Conservation (phyloP, 2,113 vertebrate species). For the Todiramphus chloris region DNA sequence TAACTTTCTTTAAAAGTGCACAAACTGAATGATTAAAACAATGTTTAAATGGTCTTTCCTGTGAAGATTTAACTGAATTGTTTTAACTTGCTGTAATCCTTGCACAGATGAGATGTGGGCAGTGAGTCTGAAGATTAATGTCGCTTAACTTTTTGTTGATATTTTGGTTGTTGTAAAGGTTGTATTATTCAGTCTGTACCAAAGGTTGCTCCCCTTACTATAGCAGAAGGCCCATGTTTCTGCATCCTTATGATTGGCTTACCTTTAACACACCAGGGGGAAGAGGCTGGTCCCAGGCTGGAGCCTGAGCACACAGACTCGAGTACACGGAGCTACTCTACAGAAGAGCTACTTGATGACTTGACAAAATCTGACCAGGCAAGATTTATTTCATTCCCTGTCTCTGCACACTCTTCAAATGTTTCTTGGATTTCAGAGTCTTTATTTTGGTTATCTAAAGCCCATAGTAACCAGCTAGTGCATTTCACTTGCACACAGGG, state of each 20-base stretch:
- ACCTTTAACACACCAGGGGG: constrained; percentile 66
- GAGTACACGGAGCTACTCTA: constrained; percentile 55
- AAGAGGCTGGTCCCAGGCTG: constrained; percentile 70
- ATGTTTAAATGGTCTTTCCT: neutral
- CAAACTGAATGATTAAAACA: fast-evolving
- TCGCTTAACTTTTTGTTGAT: neutral
- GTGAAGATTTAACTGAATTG: neutral
- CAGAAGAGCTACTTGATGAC: constrained; percentile 70
- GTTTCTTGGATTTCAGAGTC: neutral
- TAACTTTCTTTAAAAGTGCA: neutral
- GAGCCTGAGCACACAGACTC: constrained; percentile 69
- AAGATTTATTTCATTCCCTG: constrained; percentile 52
- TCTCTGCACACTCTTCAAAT: neutral
- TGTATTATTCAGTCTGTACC: neutral
- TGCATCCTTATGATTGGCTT: neutral
- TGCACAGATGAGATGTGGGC: neutral
- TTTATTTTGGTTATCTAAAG: neutral
- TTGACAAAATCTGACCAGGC: constrained; percentile 69
- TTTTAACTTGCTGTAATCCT: neutral
- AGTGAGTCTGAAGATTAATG: neutral
- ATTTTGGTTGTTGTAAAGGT: neutral
- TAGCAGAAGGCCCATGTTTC: neutral
- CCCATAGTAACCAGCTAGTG: neutral
- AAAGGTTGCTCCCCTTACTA: neutral
- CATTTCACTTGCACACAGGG: neutral